Evolutionary conservation across 2,797 vertebrate genomes (phyloP).

Genomic region (Oreortyx pictus): DNA sequence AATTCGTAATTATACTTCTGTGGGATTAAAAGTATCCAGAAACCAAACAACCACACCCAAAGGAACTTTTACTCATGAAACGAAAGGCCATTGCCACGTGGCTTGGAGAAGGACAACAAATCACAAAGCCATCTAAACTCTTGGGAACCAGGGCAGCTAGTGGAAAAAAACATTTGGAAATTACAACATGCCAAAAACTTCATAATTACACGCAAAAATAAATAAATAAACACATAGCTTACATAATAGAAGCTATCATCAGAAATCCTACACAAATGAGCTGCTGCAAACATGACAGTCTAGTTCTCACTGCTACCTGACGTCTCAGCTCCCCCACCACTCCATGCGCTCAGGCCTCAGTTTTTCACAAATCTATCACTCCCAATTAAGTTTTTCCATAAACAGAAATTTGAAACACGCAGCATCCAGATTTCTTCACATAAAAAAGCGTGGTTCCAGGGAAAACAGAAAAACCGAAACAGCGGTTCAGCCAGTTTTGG

Average conservation of each 20-base stretch:
- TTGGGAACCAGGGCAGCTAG: background rate
- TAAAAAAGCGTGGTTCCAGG: background rate
- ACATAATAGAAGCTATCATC: background rate
- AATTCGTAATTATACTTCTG: background rate
- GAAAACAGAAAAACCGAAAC: background rate
- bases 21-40: background rate
- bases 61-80: background rate
- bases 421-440: background rate
- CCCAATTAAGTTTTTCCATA: background rate
- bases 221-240: background rate
- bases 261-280: background rate
- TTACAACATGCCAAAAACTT: background rate
- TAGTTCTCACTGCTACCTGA: background rate
- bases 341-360: background rate
- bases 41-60: conserved; percentile 7
- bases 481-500: background rate
- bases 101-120: background rate
- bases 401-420: background rate
- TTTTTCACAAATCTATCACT: background rate
- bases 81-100: background rate
- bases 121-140: background rate
- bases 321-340: background rate
- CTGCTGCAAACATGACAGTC: background rate
- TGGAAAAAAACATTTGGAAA: background rate
- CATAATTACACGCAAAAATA: background rate